These are phyloP conservation scores for Mayetiola destructor DNA, from an alignment of 2,888 invertebrate species.

Conservation along the genomic window DNA sequence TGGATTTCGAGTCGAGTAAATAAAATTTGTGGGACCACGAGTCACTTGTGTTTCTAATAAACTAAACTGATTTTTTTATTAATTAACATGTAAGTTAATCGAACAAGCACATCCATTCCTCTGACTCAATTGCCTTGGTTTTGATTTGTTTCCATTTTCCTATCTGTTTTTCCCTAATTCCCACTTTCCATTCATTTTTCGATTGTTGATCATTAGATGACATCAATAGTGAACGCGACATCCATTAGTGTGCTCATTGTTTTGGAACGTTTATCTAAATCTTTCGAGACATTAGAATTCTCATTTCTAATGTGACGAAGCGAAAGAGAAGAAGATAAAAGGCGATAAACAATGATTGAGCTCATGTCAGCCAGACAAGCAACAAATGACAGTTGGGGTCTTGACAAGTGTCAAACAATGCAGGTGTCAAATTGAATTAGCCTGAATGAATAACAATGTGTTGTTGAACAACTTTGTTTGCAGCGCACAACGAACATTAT, in stretches of 20 bases:
- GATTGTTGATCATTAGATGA: not conserved
- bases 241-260: constrained; percentile 10
- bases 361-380: too few species aligned
- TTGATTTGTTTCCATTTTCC: too few species aligned
- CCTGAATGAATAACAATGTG: constrained; percentile 3
- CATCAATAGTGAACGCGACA: constrained; percentile 1
- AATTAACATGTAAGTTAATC: too few species aligned
- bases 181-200: not conserved
- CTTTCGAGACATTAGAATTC: not conserved
- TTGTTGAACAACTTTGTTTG: not conserved
- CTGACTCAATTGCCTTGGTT: too few species aligned
- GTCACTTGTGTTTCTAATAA: too few species aligned
- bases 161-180: not conserved
- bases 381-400: not conserved
- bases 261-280: not conserved
- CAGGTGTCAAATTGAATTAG: constrained; percentile 12
- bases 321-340: not conserved
- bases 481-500: not conserved
- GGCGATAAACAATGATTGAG: too few species aligned
- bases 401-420: constrained; percentile 11
- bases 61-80: too few species aligned
- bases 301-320: too few species aligned
- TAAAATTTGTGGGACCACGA: too few species aligned
- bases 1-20: too few species aligned
- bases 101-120: too few species aligned